phyloP scores from a whole-genome alignment of 2,113 vertebrate species.

The Oncorhynchus masou region DNA sequence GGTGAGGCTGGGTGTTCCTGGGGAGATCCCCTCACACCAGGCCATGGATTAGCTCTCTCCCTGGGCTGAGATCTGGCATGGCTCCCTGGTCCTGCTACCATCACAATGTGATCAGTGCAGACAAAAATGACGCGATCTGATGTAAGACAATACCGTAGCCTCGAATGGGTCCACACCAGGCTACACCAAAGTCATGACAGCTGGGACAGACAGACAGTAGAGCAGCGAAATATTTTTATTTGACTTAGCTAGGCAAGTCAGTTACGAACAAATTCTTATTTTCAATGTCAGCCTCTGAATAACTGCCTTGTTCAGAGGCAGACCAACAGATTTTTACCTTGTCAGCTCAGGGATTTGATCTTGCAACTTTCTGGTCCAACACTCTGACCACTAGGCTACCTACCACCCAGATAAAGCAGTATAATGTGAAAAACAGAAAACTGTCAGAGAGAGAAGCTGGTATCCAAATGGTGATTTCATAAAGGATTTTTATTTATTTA shows the following conservation, averaged over 20 bases:
- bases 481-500: neutral
- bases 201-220: neutral
- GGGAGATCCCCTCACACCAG: conserved; percentile 51
- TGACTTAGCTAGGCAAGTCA: too few relatives aligned
- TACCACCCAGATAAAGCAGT: neutral
- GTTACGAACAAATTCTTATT: too few relatives aligned
- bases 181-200: neutral
- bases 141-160: neutral
- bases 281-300: too few relatives aligned
- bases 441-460: neutral
- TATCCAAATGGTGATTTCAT: neutral
- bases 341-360: too few relatives aligned
- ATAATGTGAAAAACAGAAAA: neutral
- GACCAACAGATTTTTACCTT: too few relatives aligned
- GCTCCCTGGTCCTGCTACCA: conserved; percentile 10
- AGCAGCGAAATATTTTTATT: neutral
- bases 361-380: too few relatives aligned
- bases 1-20: conserved; percentile 42
- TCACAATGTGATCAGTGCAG: neutral
- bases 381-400: too few relatives aligned
- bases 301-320: too few relatives aligned
- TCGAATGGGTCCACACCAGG: neutral
- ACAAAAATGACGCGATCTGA: neutral
- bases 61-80: conserved; percentile 16
- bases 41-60: conserved; percentile 39